These are phyloP conservation scores for Antheraea pernyi DNA, from an alignment of 1,140 invertebrate genomes.

Conservation along the genomic window DNA sequence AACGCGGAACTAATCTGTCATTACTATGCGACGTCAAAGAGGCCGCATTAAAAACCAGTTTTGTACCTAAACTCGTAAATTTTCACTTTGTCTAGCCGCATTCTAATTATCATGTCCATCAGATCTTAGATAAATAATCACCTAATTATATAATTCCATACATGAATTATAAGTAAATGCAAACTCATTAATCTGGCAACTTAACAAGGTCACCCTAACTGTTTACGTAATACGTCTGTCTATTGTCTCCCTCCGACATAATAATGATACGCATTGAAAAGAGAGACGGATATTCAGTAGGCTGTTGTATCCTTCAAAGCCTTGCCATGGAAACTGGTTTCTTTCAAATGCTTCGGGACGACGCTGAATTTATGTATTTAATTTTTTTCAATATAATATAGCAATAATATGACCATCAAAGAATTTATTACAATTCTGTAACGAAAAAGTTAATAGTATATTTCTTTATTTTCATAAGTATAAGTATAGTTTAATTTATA, in stretches of 20 bases:
- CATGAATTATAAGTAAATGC: conserved; percentile 23
- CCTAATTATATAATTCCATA: conserved; percentile 26
- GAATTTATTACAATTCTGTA: no score
- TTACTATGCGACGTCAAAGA: conserved; percentile 7
- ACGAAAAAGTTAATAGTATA: no score
- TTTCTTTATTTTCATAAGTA: no score
- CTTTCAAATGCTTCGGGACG: conserved; percentile 65
- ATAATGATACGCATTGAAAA: conserved; percentile 30
- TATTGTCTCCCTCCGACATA: conserved; percentile 40
- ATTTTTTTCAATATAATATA: background rate
- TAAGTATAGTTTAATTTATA: no score
- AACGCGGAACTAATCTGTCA: conserved; percentile 8
- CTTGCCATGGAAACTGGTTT: conserved; percentile 64
- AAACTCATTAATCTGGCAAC: conserved; percentile 34
- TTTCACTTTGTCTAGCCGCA: conserved; percentile 11
- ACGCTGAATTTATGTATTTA: conserved; percentile 20
- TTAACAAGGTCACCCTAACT: conserved; percentile 25
- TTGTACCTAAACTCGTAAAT: conserved; percentile 15
- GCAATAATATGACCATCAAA: no score
- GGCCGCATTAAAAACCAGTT: conserved; percentile 15
- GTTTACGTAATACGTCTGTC: conserved; percentile 24
- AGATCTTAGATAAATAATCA: conserved; percentile 23
- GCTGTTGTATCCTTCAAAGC: conserved; percentile 59
- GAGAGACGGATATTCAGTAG: conserved; percentile 56
- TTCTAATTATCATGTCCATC: conserved; percentile 14